Evolutionary conservation across 2,113 vertebrate genomes (phyloP).

Genomic region (Eleginops maclovinus): DNA sequence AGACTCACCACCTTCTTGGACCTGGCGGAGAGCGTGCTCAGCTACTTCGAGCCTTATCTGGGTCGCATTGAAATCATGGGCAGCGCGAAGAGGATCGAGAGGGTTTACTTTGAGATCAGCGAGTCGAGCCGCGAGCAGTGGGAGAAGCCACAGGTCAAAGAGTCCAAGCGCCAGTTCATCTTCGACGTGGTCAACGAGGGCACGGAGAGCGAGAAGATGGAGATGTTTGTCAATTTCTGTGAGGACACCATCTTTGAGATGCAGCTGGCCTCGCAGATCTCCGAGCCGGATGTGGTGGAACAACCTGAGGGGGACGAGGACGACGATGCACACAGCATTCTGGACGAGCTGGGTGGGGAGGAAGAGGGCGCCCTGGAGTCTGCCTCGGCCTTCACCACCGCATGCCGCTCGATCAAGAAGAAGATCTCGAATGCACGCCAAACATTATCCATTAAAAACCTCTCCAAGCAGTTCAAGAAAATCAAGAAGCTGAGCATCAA

Average conservation of each 20-base stretch:
- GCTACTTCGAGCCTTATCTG: slow-evolving; percentile 96
- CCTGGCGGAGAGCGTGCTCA: slow-evolving; percentile 93
- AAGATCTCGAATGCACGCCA: slow-evolving; percentile 82
- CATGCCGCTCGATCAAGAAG: slow-evolving; percentile 87
- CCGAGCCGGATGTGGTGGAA: slow-evolving; percentile 89
- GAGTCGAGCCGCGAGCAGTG: slow-evolving; percentile 97
- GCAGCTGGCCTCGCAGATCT: slow-evolving; percentile 98
- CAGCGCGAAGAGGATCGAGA: slow-evolving; percentile 95
- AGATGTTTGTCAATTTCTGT: slow-evolving; percentile 98
- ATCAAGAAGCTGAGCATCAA: slow-evolving; percentile 91
- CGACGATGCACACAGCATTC: slow-evolving; percentile 80
- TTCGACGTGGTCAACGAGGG: slow-evolving; percentile 98
- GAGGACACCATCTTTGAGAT: slow-evolving; percentile 99
- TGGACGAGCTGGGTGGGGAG: slow-evolving; percentile 84
- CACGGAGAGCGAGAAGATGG: slow-evolving; percentile 98
- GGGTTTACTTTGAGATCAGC: slow-evolving; percentile 98
- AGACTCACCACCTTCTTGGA: slow-evolving; percentile 91
- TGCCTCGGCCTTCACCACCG: slow-evolving; percentile 90
- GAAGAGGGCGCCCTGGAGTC: slow-evolving; percentile 85
- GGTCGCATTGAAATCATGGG: slow-evolving; percentile 99
- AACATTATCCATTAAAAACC: slow-evolving; percentile 87
- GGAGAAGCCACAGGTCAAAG: slow-evolving; percentile 99
- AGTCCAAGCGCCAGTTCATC: slow-evolving; percentile 98
- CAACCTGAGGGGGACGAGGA: slow-evolving; percentile 89
- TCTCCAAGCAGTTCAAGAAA: slow-evolving; percentile 90